A percentile compares a stretch with the other conserved stretches of the same genome.
phyloP scores from a whole-genome alignment of 2,888 invertebrate species.

The Helobdella robusta region DNA sequence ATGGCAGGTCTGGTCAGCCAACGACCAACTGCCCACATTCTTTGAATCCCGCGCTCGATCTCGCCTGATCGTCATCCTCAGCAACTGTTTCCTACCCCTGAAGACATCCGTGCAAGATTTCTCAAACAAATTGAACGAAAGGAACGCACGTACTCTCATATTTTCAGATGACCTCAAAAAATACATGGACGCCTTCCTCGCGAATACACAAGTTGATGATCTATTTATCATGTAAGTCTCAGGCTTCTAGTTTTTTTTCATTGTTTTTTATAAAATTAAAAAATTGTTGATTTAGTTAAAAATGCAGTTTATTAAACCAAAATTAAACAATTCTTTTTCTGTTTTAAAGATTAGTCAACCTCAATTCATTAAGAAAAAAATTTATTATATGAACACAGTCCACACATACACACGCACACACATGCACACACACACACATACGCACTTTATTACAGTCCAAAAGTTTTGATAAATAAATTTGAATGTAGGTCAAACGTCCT shows the following conservation, averaged over 20 bases:
- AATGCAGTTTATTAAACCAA: no score
- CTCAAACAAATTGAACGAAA: neutral
- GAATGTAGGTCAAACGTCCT: conserved; percentile 31
- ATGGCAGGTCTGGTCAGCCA: conserved; percentile 26
- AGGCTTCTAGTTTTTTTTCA: no score
- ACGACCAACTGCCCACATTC: conserved; percentile 7
- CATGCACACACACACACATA: no score
- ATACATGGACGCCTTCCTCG: neutral
- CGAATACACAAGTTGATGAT: neutral
- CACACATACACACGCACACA: no score
- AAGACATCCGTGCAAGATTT: neutral
- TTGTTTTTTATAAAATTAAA: no score
- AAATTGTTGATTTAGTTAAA: no score
- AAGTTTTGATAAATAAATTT: no score
- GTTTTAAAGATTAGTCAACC: no score
- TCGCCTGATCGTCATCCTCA: neutral
- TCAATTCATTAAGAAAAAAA: no score
- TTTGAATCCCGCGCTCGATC: neutral
- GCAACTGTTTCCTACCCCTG: neutral
- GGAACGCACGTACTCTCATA: neutral
- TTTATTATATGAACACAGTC: no score
- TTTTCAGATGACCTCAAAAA: neutral
- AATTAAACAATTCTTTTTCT: no score
- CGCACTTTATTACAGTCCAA: no score
- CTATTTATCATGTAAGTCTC: conserved; percentile 17